Evolutionary conservation across 2,797 vertebrate species (phyloP).

Genomic region (Phoxinus dragarum): DNA sequence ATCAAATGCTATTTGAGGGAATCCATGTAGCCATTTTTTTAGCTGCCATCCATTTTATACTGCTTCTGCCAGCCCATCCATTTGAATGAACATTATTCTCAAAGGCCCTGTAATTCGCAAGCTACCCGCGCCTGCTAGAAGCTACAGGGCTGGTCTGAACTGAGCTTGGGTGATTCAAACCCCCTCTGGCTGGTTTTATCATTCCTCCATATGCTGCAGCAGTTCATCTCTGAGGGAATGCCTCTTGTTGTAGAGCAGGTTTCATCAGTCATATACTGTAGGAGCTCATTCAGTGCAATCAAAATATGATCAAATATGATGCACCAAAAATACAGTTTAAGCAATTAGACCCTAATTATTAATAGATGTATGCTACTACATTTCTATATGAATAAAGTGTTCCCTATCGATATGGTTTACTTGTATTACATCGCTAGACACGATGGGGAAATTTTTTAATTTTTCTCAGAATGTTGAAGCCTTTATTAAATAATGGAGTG

Average conservation of each 20-base stretch:
- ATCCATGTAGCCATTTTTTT: conserved; percentile 42
- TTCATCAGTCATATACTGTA: conserved; percentile 9
- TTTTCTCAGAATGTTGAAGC: too few relatives aligned
- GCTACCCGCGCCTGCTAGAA: conserved; percentile 49
- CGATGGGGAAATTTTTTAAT: too few relatives aligned
- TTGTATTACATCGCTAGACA: too few relatives aligned
- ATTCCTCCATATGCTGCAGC: conserved; percentile 31
- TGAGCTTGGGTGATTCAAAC: conserved; percentile 50
- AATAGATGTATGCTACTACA: background rate
- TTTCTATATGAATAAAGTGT: background rate
- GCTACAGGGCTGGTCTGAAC: conserved; percentile 49
- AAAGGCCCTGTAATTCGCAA: conserved; percentile 54
- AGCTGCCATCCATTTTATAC: conserved; percentile 53
- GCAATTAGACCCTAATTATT: background rate
- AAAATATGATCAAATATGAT: conserved; percentile 3
- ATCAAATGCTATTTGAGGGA: conserved; percentile 42
- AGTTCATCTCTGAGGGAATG: conserved; percentile 25
- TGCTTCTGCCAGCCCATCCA: conserved; percentile 40
- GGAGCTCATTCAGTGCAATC: background rate
- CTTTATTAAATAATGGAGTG: too few relatives aligned
- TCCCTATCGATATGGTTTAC: too few relatives aligned
- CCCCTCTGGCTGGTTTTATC: conserved; percentile 46
- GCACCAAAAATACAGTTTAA: background rate
- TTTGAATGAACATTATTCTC: conserved; percentile 63
- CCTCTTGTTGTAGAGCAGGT: conserved; percentile 5